Conservation (phyloP, 2,113 vertebrate species). For the Grallaria varia region DNA sequence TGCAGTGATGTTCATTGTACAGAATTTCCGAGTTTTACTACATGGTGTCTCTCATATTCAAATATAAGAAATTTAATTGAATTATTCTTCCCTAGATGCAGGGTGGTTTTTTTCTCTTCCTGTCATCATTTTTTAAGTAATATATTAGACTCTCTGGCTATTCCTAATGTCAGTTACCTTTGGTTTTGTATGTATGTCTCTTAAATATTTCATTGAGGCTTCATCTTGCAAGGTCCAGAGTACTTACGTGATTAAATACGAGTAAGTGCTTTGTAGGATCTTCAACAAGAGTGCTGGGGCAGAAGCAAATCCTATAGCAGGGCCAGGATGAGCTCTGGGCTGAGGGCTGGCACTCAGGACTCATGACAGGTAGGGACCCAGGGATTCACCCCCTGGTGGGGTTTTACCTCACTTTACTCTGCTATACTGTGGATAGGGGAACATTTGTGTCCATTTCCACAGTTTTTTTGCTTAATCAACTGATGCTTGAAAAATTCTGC, state of each 20-base stretch:
- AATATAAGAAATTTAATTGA: not conserved
- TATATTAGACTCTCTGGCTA: not conserved
- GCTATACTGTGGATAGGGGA: not conserved
- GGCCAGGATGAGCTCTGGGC: not conserved
- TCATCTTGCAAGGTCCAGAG: not conserved
- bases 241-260: not conserved
- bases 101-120: not conserved
- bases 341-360: not conserved
- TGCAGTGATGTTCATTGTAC: not conserved
- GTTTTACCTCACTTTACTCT: not conserved
- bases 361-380: not conserved
- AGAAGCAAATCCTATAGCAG: not conserved
- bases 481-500: not conserved
- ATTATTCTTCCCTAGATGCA: not conserved
- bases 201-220: conserved; percentile 37
- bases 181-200: not conserved
- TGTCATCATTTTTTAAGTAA: not conserved
- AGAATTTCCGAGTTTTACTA: not conserved
- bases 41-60: not conserved
- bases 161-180: conserved; percentile 9
- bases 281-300: not conserved
- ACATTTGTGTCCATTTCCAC: not conserved
- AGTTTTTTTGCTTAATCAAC: not conserved
- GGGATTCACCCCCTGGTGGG: not conserved
- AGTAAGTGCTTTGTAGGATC: not conserved